These are phyloP conservation scores for Lophochroa leadbeateri DNA, from an alignment of 2,113 vertebrate species.

Conservation along the genomic window DNA sequence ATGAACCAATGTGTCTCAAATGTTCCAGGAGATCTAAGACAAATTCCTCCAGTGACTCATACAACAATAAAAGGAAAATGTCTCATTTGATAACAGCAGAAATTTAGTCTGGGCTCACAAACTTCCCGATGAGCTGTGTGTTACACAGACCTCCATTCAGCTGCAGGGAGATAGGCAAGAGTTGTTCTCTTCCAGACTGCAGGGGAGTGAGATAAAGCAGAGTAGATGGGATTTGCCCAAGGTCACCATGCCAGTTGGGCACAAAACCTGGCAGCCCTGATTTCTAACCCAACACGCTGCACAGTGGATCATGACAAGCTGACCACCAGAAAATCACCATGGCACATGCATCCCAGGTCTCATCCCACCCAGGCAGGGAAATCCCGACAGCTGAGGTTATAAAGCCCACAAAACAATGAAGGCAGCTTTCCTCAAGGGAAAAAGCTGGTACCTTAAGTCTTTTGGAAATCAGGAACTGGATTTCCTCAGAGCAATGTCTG, in stretches of 20 bases:
- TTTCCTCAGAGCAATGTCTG: neutral
- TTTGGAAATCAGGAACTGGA: neutral
- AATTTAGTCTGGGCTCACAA: neutral
- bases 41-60: neutral
- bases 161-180: neutral
- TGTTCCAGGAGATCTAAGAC: neutral
- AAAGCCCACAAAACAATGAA: neutral
- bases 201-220: neutral
- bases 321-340: neutral
- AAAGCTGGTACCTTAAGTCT: neutral
- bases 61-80: neutral
- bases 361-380: neutral
- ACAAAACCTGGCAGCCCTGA: rapidly evolving
- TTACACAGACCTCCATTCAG: neutral
- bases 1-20: neutral
- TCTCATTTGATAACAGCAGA: neutral
- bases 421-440: neutral
- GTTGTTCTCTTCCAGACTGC: neutral
- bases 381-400: neutral
- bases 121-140: neutral
- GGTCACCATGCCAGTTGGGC: rapidly evolving
- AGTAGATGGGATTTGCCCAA: neutral
- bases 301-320: neutral
- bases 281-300: neutral
- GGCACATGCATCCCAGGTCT: neutral